Evolutionary conservation across 2,113 vertebrate species (phyloP), one percentile per base, ranked within the genome.

Genomic region (Rana temporaria): DNA sequence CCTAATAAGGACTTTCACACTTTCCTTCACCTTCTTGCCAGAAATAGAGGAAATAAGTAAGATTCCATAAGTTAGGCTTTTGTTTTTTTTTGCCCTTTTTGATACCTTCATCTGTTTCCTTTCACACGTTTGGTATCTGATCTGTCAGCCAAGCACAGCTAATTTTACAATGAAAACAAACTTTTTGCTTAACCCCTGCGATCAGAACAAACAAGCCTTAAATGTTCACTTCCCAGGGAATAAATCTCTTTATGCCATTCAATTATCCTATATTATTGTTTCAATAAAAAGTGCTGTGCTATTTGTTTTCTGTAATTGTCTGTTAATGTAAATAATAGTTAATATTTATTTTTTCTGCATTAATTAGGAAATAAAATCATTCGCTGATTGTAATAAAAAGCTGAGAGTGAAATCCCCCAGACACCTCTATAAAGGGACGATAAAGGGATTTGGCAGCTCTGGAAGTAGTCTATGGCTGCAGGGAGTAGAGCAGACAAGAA

Each of bases 151-250:
- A 77, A 77, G 32, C 34, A 30, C 22, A 72, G 70, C 70, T 72
- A 26, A 72, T 72, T 72, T 72, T 72, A 72, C 70, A 72, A 72
- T 17, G 24, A 72, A 72, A 72, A 72, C 53, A 77, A 48, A 52
- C 74, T 52, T 52, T 62, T 77, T 77, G 59, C n/a, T 64, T 77
- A 77, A 77, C 74, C 74, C 74, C 22, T 53, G 55, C 20, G 56
- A 38, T 19, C 8, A 75, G 56, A 60, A 18, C 17, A 75, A 75
- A 60, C 56, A 20, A 60, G 22, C 9, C 2, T 59, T 59, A 20
- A 5, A 59, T 38, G 34, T 38, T 3, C 6, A 59, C 16, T 59
- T n/a, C 20, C 19, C 8, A 3, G 9, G 59, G 8, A 60, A 20
- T 60, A 60, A 60, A 60, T 60, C 22, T 7, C 6, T 1, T n/a